Evolutionary conservation across 2,113 vertebrate genomes (phyloP).

Genomic region (Indri indri): DNA sequence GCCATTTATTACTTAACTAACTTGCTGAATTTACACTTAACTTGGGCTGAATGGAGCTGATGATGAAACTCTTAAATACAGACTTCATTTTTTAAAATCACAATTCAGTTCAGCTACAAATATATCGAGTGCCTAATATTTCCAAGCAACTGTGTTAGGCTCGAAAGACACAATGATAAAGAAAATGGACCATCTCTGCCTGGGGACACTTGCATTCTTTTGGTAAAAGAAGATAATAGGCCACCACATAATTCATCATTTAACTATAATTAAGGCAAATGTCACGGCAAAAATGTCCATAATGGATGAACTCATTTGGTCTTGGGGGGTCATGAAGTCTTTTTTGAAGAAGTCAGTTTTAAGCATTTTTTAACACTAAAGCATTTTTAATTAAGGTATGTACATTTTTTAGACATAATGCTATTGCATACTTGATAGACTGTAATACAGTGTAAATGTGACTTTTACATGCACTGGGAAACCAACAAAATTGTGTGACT

Average conservation of each 20-base stretch:
- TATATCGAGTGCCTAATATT: neutral
- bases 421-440: neutral
- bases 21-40: constrained; percentile 46
- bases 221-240: neutral
- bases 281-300: neutral
- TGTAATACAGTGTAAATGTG: neutral
- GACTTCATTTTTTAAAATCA: neutral
- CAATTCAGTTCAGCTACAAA: neutral
- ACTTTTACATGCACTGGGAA: neutral
- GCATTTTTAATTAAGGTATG: neutral
- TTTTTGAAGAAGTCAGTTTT: neutral
- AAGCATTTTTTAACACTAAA: neutral
- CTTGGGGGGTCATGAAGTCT: neutral
- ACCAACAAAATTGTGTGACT: neutral
- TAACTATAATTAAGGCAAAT: neutral
- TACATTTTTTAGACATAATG: neutral
- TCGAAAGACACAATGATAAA: neutral
- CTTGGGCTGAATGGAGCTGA: neutral
- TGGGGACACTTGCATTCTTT: neutral
- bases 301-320: neutral
- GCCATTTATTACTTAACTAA: constrained; percentile 55
- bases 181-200: neutral
- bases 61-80: neutral
- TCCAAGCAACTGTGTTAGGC: constrained; percentile 20
- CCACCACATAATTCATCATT: neutral